Evolutionary conservation across 2,888 invertebrate genomes (phyloP), one percentile per base, ranked within the genome.

Genomic region (Andrena chrysosceles): DNA sequence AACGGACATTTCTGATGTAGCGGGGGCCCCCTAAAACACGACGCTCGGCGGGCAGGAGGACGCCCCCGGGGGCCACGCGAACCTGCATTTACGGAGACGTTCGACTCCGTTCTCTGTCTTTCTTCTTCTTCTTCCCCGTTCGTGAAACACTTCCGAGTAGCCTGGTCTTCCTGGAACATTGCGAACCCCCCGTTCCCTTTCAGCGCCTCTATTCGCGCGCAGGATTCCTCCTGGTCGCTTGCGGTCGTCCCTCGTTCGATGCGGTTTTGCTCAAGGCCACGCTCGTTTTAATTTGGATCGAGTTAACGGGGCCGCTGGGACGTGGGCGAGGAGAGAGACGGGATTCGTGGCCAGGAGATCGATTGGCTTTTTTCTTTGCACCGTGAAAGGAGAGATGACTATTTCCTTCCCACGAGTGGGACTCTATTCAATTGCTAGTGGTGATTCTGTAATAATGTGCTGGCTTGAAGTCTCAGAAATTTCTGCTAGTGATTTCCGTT

Each of bases 1-100:
- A 90, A 91, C 91, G 89, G 72, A 83, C 76, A 71, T 62, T 64
- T 86, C 83, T 81, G 87, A 90, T 89, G 85, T 87, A 79, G 80
- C 72, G 63, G 71, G 67, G 72, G 78, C 72, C 77, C 68, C 75
- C 78, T 68, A 23, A 23, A 56, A 26, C 56, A 23, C 23, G 54
- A 23, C 13, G 13, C 42, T 56, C 23, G 56, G 10, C 10, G 23
- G 56, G 23, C 23, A 23, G 23, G 4, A 26, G 56, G 56, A 10
- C 72, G 70, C 81, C 60, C 80, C 48, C 59, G 60, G 60, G 71
- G 80, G 20, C 74, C 48, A 49, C 64, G 69, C 85, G 72, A 80
- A 71, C 69, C 74, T 35, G 59, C 74, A 82, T 80, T 84, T 84
- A 82, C 33, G n/a, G 42, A 56, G 77, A 80, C 80, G 80, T 76